Evolutionary conservation across 2,888 invertebrate genomes (phyloP).

Genomic region (Lithosia quadra): DNA sequence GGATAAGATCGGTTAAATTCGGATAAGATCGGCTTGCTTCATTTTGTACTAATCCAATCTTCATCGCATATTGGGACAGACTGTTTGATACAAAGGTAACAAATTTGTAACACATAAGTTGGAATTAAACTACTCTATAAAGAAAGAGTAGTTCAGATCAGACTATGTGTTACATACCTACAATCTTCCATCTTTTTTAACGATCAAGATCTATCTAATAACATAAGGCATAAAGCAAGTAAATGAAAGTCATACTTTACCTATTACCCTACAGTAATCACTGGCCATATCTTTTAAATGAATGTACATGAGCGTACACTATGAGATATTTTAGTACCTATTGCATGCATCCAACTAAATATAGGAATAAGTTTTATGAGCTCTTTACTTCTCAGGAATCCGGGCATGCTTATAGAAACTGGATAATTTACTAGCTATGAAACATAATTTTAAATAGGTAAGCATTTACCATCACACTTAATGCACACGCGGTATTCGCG

Average conservation of each 20-base stretch:
- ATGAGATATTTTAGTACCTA: conserved; percentile 42
- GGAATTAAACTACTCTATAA: too few relatives aligned
- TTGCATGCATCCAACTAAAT: conserved; percentile 36
- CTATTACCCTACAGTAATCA: conserved; percentile 33
- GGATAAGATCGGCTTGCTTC: background rate
- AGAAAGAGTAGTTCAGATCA: too few relatives aligned
- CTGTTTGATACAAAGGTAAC: background rate
- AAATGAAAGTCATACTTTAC: conserved; percentile 31
- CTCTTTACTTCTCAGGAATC: conserved; percentile 46
- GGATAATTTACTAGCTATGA: background rate
- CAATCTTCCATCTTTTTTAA: background rate
- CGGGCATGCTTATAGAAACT: background rate
- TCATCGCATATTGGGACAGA: background rate
- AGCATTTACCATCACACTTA: background rate
- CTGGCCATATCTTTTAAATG: conserved; percentile 41
- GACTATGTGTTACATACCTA: background rate
- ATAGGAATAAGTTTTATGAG: conserved; percentile 45
- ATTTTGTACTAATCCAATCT: too few relatives aligned
- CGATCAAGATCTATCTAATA: conserved; percentile 1
- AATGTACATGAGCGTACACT: conserved; percentile 50
- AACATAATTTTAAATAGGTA: background rate
- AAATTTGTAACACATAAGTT: too few relatives aligned
- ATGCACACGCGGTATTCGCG: background rate
- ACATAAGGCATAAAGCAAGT: conserved; percentile 19
- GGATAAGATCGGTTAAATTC: too few relatives aligned